Conservation (phyloP, 2,797 vertebrate genomes). For the Acanthiza pusilla region DNA sequence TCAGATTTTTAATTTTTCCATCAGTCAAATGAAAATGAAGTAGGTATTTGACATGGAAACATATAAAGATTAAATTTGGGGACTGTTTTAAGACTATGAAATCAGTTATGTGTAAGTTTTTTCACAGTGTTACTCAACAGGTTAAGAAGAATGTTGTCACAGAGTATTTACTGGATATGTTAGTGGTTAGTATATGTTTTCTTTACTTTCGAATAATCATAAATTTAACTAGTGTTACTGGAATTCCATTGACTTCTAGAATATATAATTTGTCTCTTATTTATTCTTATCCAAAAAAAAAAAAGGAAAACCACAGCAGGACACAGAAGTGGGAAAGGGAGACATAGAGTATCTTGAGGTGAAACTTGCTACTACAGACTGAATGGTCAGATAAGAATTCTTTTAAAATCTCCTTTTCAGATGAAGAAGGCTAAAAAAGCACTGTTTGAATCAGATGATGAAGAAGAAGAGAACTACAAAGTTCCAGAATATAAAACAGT, state of each 20-base stretch:
- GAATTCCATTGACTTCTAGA: neutral
- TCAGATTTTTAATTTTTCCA: neutral
- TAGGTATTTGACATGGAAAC: neutral
- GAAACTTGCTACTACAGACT: neutral
- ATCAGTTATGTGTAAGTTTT: neutral
- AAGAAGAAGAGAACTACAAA: conserved; percentile 88
- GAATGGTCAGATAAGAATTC: neutral
- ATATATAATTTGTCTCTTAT: neutral
- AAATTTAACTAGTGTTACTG: neutral
- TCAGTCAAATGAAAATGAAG: neutral
- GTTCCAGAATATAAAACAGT: conserved; percentile 93
- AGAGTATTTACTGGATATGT: neutral
- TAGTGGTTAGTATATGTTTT: neutral
- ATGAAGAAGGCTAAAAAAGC: conserved; percentile 88
- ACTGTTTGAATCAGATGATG: conserved; percentile 72
- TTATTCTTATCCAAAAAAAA: neutral
- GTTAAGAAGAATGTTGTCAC: neutral
- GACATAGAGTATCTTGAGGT: neutral
- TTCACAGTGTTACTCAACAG: neutral
- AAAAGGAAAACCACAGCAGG: neutral
- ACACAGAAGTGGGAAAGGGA: neutral
- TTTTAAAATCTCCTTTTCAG: conserved; percentile 68
- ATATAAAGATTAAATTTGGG: neutral
- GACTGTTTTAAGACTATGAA: neutral
- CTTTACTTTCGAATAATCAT: neutral